phyloP scores from a whole-genome alignment of 2,113 vertebrate genomes.

The Equus quagga region DNA sequence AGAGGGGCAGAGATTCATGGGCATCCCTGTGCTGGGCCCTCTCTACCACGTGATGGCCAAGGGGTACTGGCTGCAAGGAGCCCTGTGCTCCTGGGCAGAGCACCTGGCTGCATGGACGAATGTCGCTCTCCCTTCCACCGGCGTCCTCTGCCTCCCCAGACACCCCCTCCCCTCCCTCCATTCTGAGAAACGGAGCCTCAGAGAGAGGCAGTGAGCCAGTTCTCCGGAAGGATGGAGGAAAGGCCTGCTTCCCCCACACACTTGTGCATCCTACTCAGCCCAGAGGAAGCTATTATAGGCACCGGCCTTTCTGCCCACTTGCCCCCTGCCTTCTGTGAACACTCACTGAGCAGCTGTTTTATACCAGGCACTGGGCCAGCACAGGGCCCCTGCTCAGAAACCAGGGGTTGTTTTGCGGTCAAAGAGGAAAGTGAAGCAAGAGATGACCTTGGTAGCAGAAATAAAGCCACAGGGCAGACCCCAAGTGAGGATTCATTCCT shows the following conservation, averaged over 20 bases:
- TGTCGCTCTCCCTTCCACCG: accelerated
- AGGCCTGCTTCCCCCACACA: background rate
- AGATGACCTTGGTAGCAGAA: background rate
- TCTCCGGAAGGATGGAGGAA: background rate
- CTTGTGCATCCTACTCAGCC: background rate
- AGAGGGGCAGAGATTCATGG: background rate
- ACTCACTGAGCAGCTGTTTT: background rate
- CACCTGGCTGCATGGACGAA: background rate
- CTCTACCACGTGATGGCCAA: background rate
- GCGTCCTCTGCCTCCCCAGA: background rate
- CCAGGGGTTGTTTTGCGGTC: background rate
- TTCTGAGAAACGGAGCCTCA: background rate
- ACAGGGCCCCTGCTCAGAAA: background rate
- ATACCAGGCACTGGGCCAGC: background rate
- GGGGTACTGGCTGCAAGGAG: background rate
- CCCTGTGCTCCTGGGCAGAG: background rate
- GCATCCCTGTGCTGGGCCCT: background rate
- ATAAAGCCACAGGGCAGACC: background rate
- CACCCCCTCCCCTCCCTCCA: too few relatives aligned
- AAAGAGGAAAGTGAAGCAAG: background rate
- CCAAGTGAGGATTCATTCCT: background rate
- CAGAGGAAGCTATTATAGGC: background rate
- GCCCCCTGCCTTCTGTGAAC: background rate
- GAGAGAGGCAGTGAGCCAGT: background rate
- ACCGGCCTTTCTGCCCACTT: background rate